phyloP scores from a whole-genome alignment of 2,888 invertebrate species.

The Notodonta dromedarius region DNA sequence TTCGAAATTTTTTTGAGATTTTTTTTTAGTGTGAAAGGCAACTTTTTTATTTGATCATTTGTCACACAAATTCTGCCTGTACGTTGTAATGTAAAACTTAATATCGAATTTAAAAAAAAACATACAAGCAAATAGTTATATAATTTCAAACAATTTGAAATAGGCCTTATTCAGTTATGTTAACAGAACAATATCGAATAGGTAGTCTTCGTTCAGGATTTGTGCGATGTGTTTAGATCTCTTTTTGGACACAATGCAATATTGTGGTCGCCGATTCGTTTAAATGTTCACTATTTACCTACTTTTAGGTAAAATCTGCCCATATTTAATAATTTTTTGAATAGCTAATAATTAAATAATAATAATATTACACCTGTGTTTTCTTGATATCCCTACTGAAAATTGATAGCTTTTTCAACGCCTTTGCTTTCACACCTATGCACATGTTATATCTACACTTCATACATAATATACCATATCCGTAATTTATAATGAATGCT shows the following conservation, averaged over 20 bases:
- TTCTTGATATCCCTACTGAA: slow-evolving; percentile 4
- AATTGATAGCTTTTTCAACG: background rate
- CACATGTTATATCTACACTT: too few relatives aligned
- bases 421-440: too few relatives aligned
- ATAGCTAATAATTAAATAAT: slow-evolving; percentile 58
- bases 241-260: background rate
- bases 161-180: background rate
- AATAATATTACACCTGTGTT: slow-evolving; percentile 22
- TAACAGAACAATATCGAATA: too few relatives aligned
- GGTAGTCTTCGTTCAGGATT: background rate
- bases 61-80: background rate
- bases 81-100: background rate
- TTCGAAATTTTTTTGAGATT: too few relatives aligned
- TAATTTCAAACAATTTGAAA: too few relatives aligned
- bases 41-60: background rate
- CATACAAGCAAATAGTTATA: too few relatives aligned
- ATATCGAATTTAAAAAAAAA: too few relatives aligned
- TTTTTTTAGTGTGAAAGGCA: background rate
- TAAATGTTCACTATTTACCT: slow-evolving; percentile 13
- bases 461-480: too few relatives aligned
- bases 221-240: background rate
- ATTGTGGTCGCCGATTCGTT: background rate
- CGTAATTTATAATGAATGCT: too few relatives aligned
- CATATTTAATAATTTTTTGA: slow-evolving; percentile 47
- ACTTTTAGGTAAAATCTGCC: slow-evolving; percentile 34